Evolutionary conservation across 2,113 vertebrate species (phyloP), one percentile per base, ranked within the genome.

Genomic region (Salvelinus sp.): DNA sequence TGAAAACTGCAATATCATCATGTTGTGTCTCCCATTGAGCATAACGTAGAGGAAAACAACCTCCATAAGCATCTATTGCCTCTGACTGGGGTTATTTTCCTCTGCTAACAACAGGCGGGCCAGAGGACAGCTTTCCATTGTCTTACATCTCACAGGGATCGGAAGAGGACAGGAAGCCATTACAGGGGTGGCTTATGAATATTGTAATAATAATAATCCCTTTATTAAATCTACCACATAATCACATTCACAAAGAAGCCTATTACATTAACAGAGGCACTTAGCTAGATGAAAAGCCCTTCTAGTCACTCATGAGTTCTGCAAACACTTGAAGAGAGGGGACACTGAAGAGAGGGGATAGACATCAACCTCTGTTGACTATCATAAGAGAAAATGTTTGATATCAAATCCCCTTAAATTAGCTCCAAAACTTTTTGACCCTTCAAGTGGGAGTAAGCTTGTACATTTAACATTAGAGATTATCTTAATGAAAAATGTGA

Each of bases 281-380:
- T 83, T 74, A 77, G 70, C 66, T 75, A 74, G 73, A 79, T 88
- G 70, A 79, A 80, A 85, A 67, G 50, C 68, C 78, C 68, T 50
- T 74, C 67, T 47, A 68, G 67, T 80, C 65, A 76, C 76, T 69
- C 79, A 86, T 72, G 30, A 83, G 73, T 62, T 60, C n/a, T 33
- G 47, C 64, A 33, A 22, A 69, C 71, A 76, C 54, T 48, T 27
- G 23, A 23, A 23, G 23, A 23, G 23, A 23, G 23, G 23, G 23
- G 23, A 44, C 50, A 70, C 38, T 71, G 23, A 72, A 48, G 70
- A 65, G 72, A 64, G 27, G n/a, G 70, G 69, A 25, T 72, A 23
- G 73, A 70, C 25, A 12, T 65, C 67, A 78, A 82, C 80, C 81
- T 85, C 78, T 86, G 66, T 65, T 20, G 76, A 47, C 62, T 63